Evolutionary conservation across 53 echinoderm and acorn worm species (phyloP).

Genomic region (Luidia sarsii): DNA sequence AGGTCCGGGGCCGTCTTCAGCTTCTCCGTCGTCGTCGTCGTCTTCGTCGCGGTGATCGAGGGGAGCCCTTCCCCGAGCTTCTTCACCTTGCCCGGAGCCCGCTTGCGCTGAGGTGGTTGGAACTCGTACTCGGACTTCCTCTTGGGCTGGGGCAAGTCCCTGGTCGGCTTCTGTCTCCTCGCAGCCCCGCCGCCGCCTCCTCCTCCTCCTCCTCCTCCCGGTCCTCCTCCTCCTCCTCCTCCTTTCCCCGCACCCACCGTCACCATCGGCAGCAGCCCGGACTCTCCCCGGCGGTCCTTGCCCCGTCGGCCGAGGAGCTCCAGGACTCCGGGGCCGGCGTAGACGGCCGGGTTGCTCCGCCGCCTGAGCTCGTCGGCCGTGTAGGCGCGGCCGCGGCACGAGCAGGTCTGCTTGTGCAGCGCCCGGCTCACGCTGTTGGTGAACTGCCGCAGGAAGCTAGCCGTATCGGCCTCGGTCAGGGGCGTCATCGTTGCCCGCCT

Average conservation of each 20-base stretch:
- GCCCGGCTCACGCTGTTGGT: slow-evolving; percentile 93
- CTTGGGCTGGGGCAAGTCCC: neutral
- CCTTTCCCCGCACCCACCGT: no score
- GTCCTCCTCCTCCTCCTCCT: no score
- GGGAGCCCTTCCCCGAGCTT: slow-evolving; percentile 27
- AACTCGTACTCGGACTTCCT: slow-evolving; percentile 19
- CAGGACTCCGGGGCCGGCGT: neutral
- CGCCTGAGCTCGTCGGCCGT: slow-evolving; percentile 75
- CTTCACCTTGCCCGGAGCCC: neutral
- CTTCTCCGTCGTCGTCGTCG: no score
- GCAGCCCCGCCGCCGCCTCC: no score
- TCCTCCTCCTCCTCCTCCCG: no score
- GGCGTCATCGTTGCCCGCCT: slow-evolving; percentile 1
- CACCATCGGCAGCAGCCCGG: no score
- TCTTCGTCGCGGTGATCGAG: neutral
- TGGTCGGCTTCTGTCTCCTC: no score
- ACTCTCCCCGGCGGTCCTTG: no score
- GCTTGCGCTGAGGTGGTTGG: neutral
- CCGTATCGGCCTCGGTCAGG: slow-evolving; percentile 56
- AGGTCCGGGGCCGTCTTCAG: slow-evolving; percentile 2
- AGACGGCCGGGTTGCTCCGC: slow-evolving; percentile 81
- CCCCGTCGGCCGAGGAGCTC: neutral
- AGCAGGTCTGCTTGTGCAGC: slow-evolving; percentile 82
- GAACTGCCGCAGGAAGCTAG: slow-evolving; percentile 78
- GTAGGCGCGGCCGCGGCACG: slow-evolving; percentile 70